Conservation (phyloP, 1,140 invertebrate species). For the Eumaeus atala region DNA sequence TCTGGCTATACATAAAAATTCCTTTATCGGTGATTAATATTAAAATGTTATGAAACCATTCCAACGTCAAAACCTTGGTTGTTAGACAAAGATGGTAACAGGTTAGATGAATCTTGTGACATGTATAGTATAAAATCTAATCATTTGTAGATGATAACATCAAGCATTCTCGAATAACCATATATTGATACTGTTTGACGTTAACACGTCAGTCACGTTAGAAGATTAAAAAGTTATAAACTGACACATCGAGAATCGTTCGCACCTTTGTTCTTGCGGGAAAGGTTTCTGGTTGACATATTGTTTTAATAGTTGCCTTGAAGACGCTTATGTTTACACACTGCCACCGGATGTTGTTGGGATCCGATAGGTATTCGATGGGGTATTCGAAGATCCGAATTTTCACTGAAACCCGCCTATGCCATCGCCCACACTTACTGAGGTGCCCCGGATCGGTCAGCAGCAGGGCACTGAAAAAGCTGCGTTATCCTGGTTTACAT, state of each 20-base stretch:
- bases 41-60: background rate
- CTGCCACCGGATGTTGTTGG: no score
- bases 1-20: background rate
- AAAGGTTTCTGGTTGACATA: no score
- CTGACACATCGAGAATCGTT: background rate
- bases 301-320: no score
- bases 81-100: slow-evolving; percentile 3
- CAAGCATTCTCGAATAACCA: background rate
- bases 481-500: no score
- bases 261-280: background rate
- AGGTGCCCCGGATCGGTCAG: no score
- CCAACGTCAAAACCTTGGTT: background rate
- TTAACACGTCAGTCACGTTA: background rate
- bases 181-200: slow-evolving; percentile 1
- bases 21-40: background rate
- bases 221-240: background rate
- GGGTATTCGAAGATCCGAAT: no score
- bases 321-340: no score
- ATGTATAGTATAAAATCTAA: slow-evolving; percentile 2
- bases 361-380: no score
- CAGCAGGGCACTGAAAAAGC: no score
- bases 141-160: background rate
- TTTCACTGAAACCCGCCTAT: no score
- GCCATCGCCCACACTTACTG: no score
- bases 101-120: background rate